These are phyloP conservation scores for Eurypyga helias DNA, from an alignment of 2,113 vertebrate genomes.

Conservation along the genomic window DNA sequence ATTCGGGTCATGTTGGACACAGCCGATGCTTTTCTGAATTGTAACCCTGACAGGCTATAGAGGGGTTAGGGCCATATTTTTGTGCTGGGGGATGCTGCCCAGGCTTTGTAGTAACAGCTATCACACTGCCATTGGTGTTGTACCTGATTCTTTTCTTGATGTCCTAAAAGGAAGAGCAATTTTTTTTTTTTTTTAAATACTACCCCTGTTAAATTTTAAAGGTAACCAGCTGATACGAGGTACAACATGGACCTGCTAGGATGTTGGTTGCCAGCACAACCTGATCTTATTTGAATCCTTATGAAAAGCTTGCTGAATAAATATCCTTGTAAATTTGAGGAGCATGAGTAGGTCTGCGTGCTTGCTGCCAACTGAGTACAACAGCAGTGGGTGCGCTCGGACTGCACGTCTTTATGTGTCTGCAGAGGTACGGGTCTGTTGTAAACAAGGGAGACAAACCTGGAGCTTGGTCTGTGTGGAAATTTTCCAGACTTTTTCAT, in stretches of 20 bases:
- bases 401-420: not conserved
- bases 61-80: not conserved
- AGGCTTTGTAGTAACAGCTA: not conserved
- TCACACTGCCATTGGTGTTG: not conserved
- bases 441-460: not conserved
- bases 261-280: not conserved
- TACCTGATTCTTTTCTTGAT: not conserved
- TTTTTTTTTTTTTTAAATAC: not conserved
- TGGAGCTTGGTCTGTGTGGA: not conserved
- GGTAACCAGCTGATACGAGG: not conserved
- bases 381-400: accelerated
- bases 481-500: not conserved
- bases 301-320: not conserved
- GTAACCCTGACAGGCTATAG: not conserved
- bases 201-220: not conserved
- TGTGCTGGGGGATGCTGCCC: not conserved
- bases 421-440: not conserved
- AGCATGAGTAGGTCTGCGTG: accelerated
- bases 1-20: not conserved
- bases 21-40: not conserved
- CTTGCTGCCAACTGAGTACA: not conserved
- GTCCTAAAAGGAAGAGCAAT: not conserved
- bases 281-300: not conserved
- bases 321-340: not conserved
- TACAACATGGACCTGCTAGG: not conserved